These are phyloP conservation scores for Drosophila conformis DNA, from an alignment of 2,888 invertebrate genomes.

Conservation along the genomic window DNA sequence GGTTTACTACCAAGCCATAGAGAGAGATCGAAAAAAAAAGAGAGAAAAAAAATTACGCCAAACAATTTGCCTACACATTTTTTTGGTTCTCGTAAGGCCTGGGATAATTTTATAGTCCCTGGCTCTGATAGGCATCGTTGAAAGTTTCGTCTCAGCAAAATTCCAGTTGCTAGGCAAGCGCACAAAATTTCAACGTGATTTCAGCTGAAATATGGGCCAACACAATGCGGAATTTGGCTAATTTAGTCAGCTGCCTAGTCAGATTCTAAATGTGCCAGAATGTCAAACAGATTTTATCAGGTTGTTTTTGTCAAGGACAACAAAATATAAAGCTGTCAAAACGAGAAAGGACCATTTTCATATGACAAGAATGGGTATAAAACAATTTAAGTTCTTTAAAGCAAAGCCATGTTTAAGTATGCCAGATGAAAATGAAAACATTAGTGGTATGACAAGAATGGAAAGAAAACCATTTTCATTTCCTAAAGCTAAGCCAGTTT, in stretches of 20 bases:
- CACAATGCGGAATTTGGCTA: conserved; percentile 62
- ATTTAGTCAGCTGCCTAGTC: conserved; percentile 54
- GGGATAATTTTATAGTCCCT: conserved; percentile 64
- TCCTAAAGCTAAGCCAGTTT: neutral
- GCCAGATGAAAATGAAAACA: neutral
- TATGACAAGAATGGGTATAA: neutral
- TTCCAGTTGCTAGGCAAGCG: conserved; percentile 44
- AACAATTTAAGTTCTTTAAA: neutral
- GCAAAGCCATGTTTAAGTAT: neutral
- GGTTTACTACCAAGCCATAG: conserved; percentile 60
- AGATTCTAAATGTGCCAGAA: conserved; percentile 11
- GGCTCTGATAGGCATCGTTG: conserved; percentile 59
- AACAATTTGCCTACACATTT: conserved; percentile 59
- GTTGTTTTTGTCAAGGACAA: neutral
- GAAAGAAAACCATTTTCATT: neutral
- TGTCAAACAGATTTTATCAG: conserved; percentile 30
- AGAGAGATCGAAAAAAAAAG: neutral
- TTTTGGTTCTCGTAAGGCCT: conserved; percentile 30
- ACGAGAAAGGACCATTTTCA: conserved; percentile 1
- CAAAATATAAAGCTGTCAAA: conserved; percentile 12
- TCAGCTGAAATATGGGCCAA: conserved; percentile 63
- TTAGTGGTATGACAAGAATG: neutral
- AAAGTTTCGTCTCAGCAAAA: conserved; percentile 55
- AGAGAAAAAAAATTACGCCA: conserved; percentile 40
- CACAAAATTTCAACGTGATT: conserved; percentile 59